Evolutionary conservation across 2,113 vertebrate genomes (phyloP).

Genomic region (Morone saxatilis): DNA sequence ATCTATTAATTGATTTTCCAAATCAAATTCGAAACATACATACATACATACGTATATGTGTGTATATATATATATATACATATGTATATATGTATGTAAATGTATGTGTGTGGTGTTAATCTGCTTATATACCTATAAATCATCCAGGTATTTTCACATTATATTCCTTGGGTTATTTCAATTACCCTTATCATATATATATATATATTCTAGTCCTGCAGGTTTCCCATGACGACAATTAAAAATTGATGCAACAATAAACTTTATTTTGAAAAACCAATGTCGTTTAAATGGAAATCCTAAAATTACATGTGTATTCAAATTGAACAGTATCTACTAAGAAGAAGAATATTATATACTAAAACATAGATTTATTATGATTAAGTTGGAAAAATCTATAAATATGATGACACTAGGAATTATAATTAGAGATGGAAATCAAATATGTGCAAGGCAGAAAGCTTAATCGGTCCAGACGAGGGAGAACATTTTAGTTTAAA

Average conservation of each 20-base stretch:
- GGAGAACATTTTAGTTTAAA: slow-evolving; percentile 33
- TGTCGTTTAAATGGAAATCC: background rate
- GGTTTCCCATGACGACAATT: background rate
- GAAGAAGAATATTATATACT: no score
- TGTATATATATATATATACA: background rate
- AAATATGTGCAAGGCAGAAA: background rate
- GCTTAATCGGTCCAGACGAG: slow-evolving; percentile 5
- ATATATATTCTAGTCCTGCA: background rate
- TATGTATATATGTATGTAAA: no score
- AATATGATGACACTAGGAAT: background rate
- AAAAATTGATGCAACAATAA: background rate
- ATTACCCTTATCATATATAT: no score
- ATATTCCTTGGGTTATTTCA: no score
- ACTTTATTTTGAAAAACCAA: background rate
- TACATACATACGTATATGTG: no score
- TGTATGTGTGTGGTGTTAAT: no score
- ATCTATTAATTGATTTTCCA: background rate
- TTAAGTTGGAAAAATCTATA: background rate
- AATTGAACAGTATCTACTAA: background rate
- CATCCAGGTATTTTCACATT: no score
- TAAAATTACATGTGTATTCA: background rate
- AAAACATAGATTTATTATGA: background rate
- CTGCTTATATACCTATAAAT: no score
- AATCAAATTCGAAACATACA: no score
- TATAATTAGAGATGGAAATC: background rate